Percentiles rank a stretch among this genome's conserved stretches.
These are phyloP conservation scores for Vollenhovia emeryi DNA, from an alignment of 1,140 invertebrate species.

Conservation along the genomic window DNA sequence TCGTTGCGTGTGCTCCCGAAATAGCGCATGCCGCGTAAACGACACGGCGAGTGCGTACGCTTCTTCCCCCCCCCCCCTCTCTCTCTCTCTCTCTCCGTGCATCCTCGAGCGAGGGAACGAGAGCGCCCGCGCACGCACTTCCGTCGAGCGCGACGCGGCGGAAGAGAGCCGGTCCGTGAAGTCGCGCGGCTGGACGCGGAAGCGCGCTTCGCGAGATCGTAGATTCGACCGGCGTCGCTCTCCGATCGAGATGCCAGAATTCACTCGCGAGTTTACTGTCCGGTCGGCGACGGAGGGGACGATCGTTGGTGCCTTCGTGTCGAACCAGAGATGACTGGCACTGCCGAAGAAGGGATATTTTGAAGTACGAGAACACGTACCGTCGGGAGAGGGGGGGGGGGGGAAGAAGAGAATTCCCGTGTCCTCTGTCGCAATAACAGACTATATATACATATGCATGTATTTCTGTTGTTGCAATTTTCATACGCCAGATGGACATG, in stretches of 20 bases:
- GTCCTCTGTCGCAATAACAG: too few species aligned
- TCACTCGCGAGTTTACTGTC: neutral
- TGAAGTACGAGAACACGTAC: neutral
- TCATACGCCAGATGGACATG: too few species aligned
- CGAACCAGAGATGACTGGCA: neutral
- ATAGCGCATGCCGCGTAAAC: conserved; percentile 38
- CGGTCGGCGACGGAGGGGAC: neutral
- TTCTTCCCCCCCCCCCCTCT: neutral
- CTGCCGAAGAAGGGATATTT: neutral
- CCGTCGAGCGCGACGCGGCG: neutral
- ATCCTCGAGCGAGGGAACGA: neutral
- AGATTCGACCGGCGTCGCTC: too few species aligned
- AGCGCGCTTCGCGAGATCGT: neutral
- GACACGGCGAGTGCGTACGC: conserved; percentile 6
- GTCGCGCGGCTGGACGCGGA: neutral
- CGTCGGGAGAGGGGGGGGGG: neutral
- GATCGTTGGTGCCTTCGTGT: neutral
- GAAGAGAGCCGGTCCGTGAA: neutral
- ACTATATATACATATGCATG: too few species aligned
- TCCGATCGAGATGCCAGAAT: neutral
- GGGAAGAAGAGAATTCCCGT: too few species aligned
- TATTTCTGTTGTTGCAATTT: too few species aligned
- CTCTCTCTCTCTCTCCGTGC: too few species aligned
- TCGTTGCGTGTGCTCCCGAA: conserved; percentile 47
- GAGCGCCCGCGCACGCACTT: conserved; percentile 1